Evolutionary conservation across 2,797 vertebrate species (phyloP), one percentile per base, ranked within the genome.

Genomic region (Sebastes baramenuke): DNA sequence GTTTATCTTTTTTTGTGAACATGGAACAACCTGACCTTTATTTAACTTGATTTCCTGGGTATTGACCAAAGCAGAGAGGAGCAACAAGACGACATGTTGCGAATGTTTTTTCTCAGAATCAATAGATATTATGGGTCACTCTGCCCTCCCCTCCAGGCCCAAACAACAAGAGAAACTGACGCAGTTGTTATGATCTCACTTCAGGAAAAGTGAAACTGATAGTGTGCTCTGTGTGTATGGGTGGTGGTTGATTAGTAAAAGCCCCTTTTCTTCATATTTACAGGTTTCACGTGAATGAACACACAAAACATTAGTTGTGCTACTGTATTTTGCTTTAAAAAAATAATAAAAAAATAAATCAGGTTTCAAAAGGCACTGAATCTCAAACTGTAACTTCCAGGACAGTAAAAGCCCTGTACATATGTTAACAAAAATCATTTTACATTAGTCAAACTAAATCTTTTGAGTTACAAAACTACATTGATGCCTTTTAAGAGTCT

Each of bases 91-190:
- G 65, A 59, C 62, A 32, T 42, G 67, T 64, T 75, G 74, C 55
- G 58, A 81, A 82, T 76, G 75, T 80, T 80, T 80, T n/a, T 75
- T 67, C 52, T 70, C 22, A 75, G 34, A 81, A 87, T 87, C 76
- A 56, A 80, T 77, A 80, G 18, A 83, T 84, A 66, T 77, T 66
- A 64, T 14, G 25, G 72, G 74, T 27, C 1, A 3, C 25, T 16
- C 46, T 59, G 49, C 30, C 64, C 66, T 77, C 8, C 32, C 20
- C 62, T 66, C 18, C 20, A 32, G 60, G 77, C 20, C 13, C 49
- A 36, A 87, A 73, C 12, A 67, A 49, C 18, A 67, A 59, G 20
- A 49, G 34, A 55, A 70, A 72, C 24, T 34, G 25, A 64, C 10
- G 9, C 25, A 30, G 71, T n/a, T 66, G 46, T 65, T 77, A 38